A percentile compares a stretch with the other conserved stretches of the same genome.
Evolutionary conservation across 2,888 invertebrate genomes (phyloP).

Genomic region (Drosophila siamana): DNA sequence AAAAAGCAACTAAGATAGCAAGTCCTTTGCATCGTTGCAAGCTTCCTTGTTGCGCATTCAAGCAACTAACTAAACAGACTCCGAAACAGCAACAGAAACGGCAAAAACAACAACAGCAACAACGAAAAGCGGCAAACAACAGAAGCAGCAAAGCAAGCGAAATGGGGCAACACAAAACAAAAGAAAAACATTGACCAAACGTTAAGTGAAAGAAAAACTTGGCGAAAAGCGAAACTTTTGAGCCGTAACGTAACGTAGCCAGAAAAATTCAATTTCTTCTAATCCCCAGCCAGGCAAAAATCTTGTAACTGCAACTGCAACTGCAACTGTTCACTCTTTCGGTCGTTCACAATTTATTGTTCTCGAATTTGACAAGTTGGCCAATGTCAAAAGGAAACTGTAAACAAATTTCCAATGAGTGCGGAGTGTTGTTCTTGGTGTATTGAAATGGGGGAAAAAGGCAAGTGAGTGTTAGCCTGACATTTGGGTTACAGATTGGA

Average conservation of each 20-base stretch:
- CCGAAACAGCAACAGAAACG: conserved; percentile 38
- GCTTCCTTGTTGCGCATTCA: conserved; percentile 45
- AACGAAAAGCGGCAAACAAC: conserved; percentile 16
- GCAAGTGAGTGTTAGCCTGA: conserved; percentile 1
- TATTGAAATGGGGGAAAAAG: background rate
- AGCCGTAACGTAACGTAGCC: conserved; percentile 18
- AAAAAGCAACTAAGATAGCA: conserved; percentile 31
- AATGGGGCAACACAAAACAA: conserved; percentile 13
- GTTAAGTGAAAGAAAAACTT: conserved; percentile 69
- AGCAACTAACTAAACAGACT: conserved; percentile 66
- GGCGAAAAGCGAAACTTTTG: conserved; percentile 46
- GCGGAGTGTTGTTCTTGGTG: background rate
- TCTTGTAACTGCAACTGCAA: conserved; percentile 40
- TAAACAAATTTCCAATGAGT: conserved; percentile 63
- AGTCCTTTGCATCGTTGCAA: conserved; percentile 26
- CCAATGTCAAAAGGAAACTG: conserved; percentile 43
- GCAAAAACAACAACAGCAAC: conserved; percentile 17
- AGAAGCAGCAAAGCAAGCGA: conserved; percentile 20
- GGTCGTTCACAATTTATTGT: conserved; percentile 62
- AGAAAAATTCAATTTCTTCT: conserved; percentile 68
- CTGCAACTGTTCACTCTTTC: conserved; percentile 10
- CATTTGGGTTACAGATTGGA: conserved; percentile 15
- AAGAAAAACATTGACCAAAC: conserved; percentile 35
- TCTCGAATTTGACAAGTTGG: conserved; percentile 54
- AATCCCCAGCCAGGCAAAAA: conserved; percentile 58